These are phyloP conservation scores for Lipophrys pholis DNA, from an alignment of 2,113 vertebrate species.

Conservation along the genomic window DNA sequence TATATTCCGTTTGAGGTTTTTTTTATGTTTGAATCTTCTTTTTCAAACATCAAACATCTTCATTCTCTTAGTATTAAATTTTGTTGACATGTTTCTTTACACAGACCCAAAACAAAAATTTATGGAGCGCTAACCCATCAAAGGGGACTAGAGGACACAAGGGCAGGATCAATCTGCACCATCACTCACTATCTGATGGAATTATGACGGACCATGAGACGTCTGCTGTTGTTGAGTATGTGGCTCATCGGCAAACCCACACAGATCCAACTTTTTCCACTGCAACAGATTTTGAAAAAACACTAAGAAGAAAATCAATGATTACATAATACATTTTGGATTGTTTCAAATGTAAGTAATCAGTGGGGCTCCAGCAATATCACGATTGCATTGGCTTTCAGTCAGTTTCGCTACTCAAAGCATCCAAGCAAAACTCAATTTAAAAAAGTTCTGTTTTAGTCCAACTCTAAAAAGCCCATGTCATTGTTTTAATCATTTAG, in stretches of 20 bases:
- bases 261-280: not conserved
- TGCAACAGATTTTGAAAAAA: conserved; percentile 1
- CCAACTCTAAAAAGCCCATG: not conserved
- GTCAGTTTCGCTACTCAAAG: conserved; percentile 39
- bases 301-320: conserved; percentile 31
- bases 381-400: conserved; percentile 16
- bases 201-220: conserved; percentile 17
- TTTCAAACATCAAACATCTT: not conserved
- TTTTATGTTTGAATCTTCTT: not conserved
- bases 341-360: not conserved
- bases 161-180: conserved; percentile 12
- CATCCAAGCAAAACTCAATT: conserved; percentile 1
- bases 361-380: not conserved
- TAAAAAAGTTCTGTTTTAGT: not conserved
- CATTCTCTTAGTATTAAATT: not conserved
- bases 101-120: not conserved
- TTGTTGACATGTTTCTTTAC: conserved; percentile 15
- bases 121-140: conserved; percentile 13
- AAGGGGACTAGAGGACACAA: conserved; percentile 14
- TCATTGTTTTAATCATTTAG: conserved; percentile 10
- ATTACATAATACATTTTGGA: conserved; percentile 8
- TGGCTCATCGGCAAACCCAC: not conserved
- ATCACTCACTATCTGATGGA: conserved; percentile 18
- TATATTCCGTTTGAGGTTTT: conserved; percentile 38
- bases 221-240: not conserved